Evolutionary conservation across 2,797 vertebrate genomes (phyloP).

Genomic region (Poecilia wingei): DNA sequence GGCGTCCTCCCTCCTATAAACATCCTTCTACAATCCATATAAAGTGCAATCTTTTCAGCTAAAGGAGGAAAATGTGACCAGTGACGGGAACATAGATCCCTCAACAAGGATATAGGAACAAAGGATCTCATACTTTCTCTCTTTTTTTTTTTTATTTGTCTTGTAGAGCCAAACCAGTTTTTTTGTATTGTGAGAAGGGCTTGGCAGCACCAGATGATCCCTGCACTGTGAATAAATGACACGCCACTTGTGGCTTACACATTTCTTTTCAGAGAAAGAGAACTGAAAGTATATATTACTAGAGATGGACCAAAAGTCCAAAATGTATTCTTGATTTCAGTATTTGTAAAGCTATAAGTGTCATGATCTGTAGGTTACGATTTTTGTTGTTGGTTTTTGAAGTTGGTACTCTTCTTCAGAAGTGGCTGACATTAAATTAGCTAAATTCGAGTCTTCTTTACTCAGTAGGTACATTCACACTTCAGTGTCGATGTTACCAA

Average conservation of each 20-base stretch:
- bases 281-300: constrained; percentile 27
- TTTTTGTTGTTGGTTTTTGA: background rate
- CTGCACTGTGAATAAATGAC: constrained; percentile 29
- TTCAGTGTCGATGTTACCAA: too few relatives aligned
- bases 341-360: background rate
- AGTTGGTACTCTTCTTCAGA: background rate
- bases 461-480: too few relatives aligned
- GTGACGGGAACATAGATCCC: constrained; percentile 1
- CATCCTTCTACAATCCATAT: constrained; percentile 20
- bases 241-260: constrained; percentile 39
- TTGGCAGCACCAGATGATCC: constrained; percentile 12
- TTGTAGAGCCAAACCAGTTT: constrained; percentile 39
- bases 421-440: too few relatives aligned
- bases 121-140: constrained; percentile 19
- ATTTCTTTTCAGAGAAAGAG: constrained; percentile 24
- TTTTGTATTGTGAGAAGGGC: constrained; percentile 8
- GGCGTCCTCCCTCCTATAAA: constrained; percentile 8
- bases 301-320: background rate
- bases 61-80: constrained; percentile 20
- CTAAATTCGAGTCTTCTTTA: too few relatives aligned
- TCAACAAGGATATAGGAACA: constrained; percentile 24
- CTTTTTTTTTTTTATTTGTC: constrained; percentile 5
- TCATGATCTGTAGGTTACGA: background rate
- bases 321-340: background rate
- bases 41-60: constrained; percentile 10